Evolutionary conservation across 2,797 vertebrate species (phyloP).

Genomic region (Neopelma chrysocephalum): DNA sequence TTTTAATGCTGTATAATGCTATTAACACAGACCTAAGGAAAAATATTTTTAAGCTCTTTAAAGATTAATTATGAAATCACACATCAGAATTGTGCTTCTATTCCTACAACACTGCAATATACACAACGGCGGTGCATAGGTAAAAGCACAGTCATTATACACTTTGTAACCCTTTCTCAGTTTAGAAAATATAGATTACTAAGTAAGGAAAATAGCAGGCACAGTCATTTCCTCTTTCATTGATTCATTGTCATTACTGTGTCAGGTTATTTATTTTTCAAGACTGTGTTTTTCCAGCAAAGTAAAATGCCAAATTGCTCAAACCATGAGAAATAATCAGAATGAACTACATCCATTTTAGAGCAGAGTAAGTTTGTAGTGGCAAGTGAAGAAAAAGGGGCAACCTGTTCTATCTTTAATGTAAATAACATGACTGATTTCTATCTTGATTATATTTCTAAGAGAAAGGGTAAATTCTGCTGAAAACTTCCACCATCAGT

Average conservation of each 20-base stretch:
- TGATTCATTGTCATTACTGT: neutral
- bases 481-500: neutral
- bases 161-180: neutral
- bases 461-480: neutral
- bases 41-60: neutral
- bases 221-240: neutral
- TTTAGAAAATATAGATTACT: conserved; percentile 3
- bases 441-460: neutral
- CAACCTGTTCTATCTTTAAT: neutral
- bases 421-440: neutral
- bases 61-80: neutral
- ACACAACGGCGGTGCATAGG: neutral
- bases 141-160: neutral
- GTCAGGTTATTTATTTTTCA: neutral
- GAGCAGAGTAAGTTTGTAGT: neutral
- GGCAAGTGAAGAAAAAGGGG: neutral
- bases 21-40: neutral
- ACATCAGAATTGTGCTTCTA: neutral
- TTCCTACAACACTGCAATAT: neutral
- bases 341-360: neutral
- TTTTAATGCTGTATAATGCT: neutral
- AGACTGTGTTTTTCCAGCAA: neutral
- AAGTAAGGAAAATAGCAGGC: neutral
- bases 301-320: neutral
- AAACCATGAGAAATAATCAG: conserved; percentile 15